These are phyloP conservation scores for Bradynema listronoti DNA, from an alignment of 1,140 invertebrate species.

Conservation along the genomic window DNA sequence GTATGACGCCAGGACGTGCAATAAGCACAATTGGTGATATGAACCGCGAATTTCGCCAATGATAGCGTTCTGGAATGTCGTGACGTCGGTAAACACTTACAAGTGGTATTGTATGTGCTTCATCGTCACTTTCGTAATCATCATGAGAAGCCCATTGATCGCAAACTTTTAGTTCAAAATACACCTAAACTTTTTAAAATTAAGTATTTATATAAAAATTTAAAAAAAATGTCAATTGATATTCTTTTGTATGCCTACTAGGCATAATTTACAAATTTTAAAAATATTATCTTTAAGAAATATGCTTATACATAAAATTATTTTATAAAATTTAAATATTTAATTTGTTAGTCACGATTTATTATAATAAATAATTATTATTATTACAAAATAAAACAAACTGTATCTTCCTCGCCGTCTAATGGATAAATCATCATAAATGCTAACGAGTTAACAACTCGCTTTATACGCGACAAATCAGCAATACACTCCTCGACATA, in stretches of 20 bases:
- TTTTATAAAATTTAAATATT: too few relatives aligned
- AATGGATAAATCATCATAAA: constrained; percentile 51
- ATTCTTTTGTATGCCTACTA: too few relatives aligned
- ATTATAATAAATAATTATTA: neutral
- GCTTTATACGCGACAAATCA: constrained; percentile 48
- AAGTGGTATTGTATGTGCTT: constrained; percentile 47
- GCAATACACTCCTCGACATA: constrained; percentile 54
- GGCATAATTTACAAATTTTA: too few relatives aligned
- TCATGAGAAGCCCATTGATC: constrained; percentile 54
- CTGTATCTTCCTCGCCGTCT: constrained; percentile 45
- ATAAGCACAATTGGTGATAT: constrained; percentile 51
- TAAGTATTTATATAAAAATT: neutral
- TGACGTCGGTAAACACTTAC: constrained; percentile 47
- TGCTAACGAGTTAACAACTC: constrained; percentile 51
- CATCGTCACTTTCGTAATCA: constrained; percentile 43
- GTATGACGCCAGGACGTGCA: constrained; percentile 46
- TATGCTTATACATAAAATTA: too few relatives aligned
- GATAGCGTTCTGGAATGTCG: constrained; percentile 48
- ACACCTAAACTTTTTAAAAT: constrained; percentile 30
- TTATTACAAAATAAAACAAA: too few relatives aligned
- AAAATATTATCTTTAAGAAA: constrained; percentile 15
- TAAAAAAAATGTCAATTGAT: too few relatives aligned
- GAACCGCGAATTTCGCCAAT: constrained; percentile 44
- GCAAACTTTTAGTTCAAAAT: constrained; percentile 55
- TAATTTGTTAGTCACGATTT: constrained; percentile 14